Evolutionary conservation across 1,140 invertebrate species (phyloP).

Genomic region (Zaprionus nigranus): DNA sequence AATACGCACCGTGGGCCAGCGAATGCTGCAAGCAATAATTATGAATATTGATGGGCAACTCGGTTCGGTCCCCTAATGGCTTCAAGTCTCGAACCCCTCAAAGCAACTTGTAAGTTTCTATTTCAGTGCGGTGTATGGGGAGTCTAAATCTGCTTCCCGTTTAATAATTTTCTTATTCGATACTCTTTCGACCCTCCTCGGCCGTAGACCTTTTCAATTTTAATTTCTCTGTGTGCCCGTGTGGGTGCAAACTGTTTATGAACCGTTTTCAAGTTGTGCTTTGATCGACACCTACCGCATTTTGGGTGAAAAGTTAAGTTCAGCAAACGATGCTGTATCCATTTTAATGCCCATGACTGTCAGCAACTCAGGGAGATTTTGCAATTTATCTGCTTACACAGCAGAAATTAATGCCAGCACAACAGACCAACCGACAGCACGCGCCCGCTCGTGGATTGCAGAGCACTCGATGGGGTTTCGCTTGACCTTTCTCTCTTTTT

Average conservation of each 20-base stretch:
- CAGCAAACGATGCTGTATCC: constrained; percentile 52
- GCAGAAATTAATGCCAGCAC: constrained; percentile 78
- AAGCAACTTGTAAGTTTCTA: neutral
- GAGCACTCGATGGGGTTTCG: constrained; percentile 14
- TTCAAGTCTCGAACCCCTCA: neutral
- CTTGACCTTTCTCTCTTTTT: constrained; percentile 33
- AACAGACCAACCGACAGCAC: constrained; percentile 8
- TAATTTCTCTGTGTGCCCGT: neutral
- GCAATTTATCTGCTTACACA: constrained; percentile 80
- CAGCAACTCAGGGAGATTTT: constrained; percentile 67
- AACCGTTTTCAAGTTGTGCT: constrained; percentile 53
- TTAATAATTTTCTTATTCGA: neutral
- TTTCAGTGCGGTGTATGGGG: neutral
- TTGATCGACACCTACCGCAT: constrained; percentile 52
- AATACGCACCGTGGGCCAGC: constrained; percentile 32
- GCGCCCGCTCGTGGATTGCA: neutral
- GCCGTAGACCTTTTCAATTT: neutral
- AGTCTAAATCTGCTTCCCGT: neutral
- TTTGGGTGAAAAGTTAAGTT: constrained; percentile 35
- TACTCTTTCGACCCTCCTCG: neutral
- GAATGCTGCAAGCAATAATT: constrained; percentile 35
- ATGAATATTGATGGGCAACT: constrained; percentile 22
- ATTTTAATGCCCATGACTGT: constrained; percentile 76
- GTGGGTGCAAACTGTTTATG: constrained; percentile 25
- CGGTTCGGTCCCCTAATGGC: neutral